Conservation (phyloP, 1,140 invertebrate genomes). For the Lerema accius region DNA sequence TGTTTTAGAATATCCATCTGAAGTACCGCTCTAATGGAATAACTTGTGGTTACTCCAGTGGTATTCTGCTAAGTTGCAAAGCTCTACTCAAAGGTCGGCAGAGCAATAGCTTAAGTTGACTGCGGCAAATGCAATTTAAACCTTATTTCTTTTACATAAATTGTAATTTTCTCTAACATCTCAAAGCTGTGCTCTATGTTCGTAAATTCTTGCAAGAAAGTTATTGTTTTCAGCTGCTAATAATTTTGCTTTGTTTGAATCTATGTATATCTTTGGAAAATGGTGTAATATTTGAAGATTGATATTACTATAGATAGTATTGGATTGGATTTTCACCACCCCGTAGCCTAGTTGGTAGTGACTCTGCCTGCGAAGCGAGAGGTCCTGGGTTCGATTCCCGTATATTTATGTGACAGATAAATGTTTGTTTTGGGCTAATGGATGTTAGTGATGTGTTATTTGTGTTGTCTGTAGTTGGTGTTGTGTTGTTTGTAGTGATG, state of each 20-base stretch:
- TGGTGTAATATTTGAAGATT: too few species aligned
- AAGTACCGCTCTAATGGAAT: conserved; percentile 21
- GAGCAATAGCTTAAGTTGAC: conserved; percentile 16
- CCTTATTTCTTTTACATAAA: conserved; percentile 1
- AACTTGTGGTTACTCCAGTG: conserved; percentile 13
- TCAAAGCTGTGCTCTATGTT: neutral
- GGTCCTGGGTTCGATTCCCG: too few species aligned
- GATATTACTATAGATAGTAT: too few species aligned
- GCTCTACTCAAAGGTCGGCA: conserved; percentile 9
- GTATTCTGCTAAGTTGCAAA: conserved; percentile 19
- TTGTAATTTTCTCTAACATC: neutral
- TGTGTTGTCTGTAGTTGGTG: too few species aligned
- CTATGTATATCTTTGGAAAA: too few species aligned
- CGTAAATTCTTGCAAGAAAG: neutral
- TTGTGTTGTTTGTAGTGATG: too few species aligned
- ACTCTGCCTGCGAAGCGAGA: too few species aligned
- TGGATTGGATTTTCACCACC: too few species aligned
- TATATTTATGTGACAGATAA: too few species aligned
- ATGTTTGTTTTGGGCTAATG: too few species aligned
- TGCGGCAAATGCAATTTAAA: neutral
- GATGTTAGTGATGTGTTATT: too few species aligned
- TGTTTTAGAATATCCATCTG: conserved; percentile 7
- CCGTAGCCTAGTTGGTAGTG: too few species aligned
- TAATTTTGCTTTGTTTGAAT: neutral
- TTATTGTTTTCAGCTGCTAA: neutral